Percentiles rank a stretch among this genome's conserved stretches.
Evolutionary conservation across 2,113 vertebrate genomes (phyloP).

Genomic region (Tragulus kanchil): DNA sequence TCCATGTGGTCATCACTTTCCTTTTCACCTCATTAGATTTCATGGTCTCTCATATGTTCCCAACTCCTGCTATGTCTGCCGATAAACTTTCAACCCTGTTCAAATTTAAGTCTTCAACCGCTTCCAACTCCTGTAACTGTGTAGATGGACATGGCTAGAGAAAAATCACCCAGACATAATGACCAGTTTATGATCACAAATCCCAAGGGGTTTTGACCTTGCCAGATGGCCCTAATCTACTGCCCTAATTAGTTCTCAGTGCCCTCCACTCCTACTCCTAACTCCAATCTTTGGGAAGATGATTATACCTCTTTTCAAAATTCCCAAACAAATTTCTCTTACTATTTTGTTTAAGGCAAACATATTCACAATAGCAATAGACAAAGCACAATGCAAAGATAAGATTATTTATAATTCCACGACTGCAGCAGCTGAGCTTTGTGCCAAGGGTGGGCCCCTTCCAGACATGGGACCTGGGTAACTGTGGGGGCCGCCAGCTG

Average conservation of each 20-base stretch:
- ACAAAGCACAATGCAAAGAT: neutral
- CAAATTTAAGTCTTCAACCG: neutral
- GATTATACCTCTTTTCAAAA: conserved; percentile 27
- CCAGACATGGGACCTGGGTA: neutral
- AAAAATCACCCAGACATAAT: neutral
- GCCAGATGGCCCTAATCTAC: rapidly evolving
- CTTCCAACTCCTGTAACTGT: neutral
- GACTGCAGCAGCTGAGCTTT: neutral
- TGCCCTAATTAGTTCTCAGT: neutral
- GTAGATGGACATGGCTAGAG: neutral
- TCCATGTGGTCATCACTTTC: neutral
- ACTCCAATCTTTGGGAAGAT: neutral
- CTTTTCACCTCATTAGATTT: neutral
- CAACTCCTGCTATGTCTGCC: neutral
- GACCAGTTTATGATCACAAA: neutral
- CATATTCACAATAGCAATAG: neutral
- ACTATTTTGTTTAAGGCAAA: neutral
- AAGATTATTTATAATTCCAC: neutral
- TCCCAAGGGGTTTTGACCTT: too few species aligned
- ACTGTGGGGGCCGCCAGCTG: neutral
- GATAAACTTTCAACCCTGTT: neutral
- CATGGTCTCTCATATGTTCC: neutral
- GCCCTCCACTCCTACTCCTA: neutral
- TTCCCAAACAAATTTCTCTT: neutral
- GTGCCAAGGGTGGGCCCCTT: neutral